Evolutionary conservation across 2,797 vertebrate species (phyloP), one percentile per base, ranked within the genome.

Genomic region (Sebastes alutus): DNA sequence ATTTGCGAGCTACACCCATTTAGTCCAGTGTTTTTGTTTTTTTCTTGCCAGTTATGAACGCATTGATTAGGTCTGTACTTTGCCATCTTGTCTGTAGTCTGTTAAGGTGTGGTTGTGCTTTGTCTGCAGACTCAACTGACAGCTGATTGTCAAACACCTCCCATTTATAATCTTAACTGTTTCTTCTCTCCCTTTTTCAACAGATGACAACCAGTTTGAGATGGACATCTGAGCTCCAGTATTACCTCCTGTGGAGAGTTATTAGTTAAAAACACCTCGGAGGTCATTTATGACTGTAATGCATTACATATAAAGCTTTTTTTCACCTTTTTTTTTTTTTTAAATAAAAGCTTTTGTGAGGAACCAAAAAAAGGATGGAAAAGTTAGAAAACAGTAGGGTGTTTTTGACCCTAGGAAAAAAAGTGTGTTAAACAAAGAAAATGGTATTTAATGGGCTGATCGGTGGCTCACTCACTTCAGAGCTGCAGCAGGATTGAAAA

Each of bases 121-220:
- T 7, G 4, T 10, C 2, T 63, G 7, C 52, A 52, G 58, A 70
- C 56, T 63, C 32, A 78, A 72, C 38, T 60, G 14, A 2, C 60
- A 62, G 12, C 72, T 66, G 58, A 72, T 61, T 77, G 42, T 73
- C 56, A 75, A n/a, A 70, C 61, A 14, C 55, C 25, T 61, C 4
- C 3, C 1, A 9, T 54, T 46, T 30, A 27, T 79, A 29, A 80
- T 62, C 55, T 58, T 14, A 33, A 61, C 30, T 11, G 8, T 63
- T 72, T 52, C 4, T 66, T 20, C 55, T 61, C 52, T 63, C 35
- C 22, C 9, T 22, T 42, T 75, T 35, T 58, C 77, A 80, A 91
- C 92, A 93, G 96, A 96, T 71, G 96, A 96, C 90, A 95, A 72
- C 95, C 96, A 96, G 94, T 96, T 96, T 86, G 96, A 96, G 91